Conservation (phyloP, 2,113 vertebrate genomes). For the Corydoras maculifer region DNA sequence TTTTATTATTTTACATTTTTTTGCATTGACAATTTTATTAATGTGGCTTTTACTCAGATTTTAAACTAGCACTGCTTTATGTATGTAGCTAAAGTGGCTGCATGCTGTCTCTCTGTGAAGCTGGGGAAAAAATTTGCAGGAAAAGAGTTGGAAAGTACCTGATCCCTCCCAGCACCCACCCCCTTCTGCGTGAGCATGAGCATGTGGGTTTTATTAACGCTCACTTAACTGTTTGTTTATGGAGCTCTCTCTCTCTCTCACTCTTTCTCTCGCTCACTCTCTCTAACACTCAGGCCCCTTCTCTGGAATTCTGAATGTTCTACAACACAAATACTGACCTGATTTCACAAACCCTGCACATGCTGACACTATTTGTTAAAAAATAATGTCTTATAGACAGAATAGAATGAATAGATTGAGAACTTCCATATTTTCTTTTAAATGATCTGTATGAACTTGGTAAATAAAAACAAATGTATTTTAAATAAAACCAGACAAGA, state of each 20-base stretch:
- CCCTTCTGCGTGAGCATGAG: slow-evolving; percentile 34
- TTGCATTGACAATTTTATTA: too few relatives aligned
- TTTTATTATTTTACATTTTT: too few relatives aligned
- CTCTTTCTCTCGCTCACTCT: neutral
- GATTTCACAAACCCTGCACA: slow-evolving; percentile 4
- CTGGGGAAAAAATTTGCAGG: slow-evolving; percentile 24
- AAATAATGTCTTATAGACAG: too few relatives aligned
- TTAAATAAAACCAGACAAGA: too few relatives aligned
- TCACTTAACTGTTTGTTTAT: slow-evolving; percentile 53
- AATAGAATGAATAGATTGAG: too few relatives aligned
- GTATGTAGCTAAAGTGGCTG: neutral
- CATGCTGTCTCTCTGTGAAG: slow-evolving; percentile 25
- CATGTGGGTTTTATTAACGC: slow-evolving; percentile 53
- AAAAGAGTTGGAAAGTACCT: slow-evolving; percentile 46
- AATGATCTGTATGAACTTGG: too few relatives aligned
- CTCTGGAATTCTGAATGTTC: slow-evolving; percentile 46
- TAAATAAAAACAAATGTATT: too few relatives aligned
- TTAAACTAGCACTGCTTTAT: too few relatives aligned
- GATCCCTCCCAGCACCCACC: slow-evolving; percentile 30
- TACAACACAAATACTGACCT: slow-evolving; percentile 42
- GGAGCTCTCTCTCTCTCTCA: slow-evolving; percentile 32
- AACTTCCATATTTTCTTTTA: too few relatives aligned
- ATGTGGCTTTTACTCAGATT: too few relatives aligned
- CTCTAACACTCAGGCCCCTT: slow-evolving; percentile 18
- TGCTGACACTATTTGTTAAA: neutral